Evolutionary conservation across 2,888 invertebrate species (phyloP).

Genomic region (Dorcus hopei): DNA sequence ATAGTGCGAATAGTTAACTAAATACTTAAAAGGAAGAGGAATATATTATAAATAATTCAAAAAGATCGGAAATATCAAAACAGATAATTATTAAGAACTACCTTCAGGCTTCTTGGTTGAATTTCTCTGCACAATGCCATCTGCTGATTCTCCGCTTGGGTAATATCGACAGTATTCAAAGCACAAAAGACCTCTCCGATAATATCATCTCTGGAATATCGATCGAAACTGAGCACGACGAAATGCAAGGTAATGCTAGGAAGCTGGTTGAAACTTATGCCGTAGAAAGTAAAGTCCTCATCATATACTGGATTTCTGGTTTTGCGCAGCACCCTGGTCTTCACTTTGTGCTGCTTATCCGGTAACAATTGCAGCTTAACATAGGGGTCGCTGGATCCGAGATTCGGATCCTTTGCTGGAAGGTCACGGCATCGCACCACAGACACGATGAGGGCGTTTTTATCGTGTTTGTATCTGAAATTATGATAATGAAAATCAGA

Average conservation of each 20-base stretch:
- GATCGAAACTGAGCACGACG: constrained; percentile 88
- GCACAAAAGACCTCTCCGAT: constrained; percentile 95
- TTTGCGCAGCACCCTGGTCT: constrained; percentile 92
- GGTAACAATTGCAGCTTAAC: constrained; percentile 96
- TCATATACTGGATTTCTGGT: constrained; percentile 96
- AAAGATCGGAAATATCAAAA: no score
- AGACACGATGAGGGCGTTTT: constrained; percentile 87
- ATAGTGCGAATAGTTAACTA: no score
- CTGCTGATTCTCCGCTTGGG: constrained; percentile 72
- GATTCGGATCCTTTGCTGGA: constrained; percentile 77
- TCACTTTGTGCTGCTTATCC: constrained; percentile 96
- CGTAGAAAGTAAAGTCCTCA: constrained; percentile 99
- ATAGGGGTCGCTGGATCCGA: constrained; percentile 91
- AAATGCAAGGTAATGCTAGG: constrained; percentile 89
- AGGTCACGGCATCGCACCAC: constrained; percentile 87
- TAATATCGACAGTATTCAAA: constrained; percentile 64
- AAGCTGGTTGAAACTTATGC: constrained; percentile 81
- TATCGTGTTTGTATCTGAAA: constrained; percentile 82
- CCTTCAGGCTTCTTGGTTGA: constrained; percentile 89
- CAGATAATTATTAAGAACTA: constrained; percentile 39
- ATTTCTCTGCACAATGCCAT: constrained; percentile 85
- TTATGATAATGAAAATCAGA: background rate
- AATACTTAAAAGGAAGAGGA: no score
- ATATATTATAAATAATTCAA: no score
- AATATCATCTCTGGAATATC: constrained; percentile 94